A percentile compares a stretch with the other conserved stretches of the same genome.
phyloP scores from a whole-genome alignment of 2,888 invertebrate genomes.

The Metalampra italica region DNA sequence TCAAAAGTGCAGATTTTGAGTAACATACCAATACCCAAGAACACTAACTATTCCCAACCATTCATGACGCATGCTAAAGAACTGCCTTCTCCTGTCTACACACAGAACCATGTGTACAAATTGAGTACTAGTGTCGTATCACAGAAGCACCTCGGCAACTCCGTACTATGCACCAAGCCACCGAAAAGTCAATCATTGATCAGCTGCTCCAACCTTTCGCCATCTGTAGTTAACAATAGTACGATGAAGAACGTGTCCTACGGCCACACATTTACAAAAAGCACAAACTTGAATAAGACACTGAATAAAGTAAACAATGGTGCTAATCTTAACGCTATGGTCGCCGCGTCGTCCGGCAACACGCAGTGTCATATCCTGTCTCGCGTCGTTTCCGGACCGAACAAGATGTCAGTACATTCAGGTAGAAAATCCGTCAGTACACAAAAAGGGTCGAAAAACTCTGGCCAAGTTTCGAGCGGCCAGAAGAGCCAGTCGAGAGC shows the following conservation, averaged over 20 bases:
- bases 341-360: constrained; percentile 58
- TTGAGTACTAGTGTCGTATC: constrained; percentile 56
- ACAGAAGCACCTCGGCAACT: constrained; percentile 59
- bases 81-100: constrained; percentile 55
- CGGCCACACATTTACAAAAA: constrained; percentile 62
- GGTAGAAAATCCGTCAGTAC: constrained; percentile 63
- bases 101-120: constrained; percentile 68
- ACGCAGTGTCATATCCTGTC: constrained; percentile 71
- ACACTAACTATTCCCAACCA: constrained; percentile 57
- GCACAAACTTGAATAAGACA: constrained; percentile 62
- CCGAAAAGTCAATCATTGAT: constrained; percentile 64
- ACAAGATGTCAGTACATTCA: constrained; percentile 70
- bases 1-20: constrained; percentile 75
- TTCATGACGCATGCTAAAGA: constrained; percentile 61
- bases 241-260: constrained; percentile 68
- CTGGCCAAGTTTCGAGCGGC: constrained; percentile 38
- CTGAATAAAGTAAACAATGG: constrained; percentile 68
- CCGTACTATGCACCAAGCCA: constrained; percentile 62
- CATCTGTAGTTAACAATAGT: constrained; percentile 57
- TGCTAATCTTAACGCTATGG: constrained; percentile 69
- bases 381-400: constrained; percentile 69
- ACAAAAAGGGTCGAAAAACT: constrained; percentile 59
- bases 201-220: constrained; percentile 54
- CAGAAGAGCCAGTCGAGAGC: constrained; percentile 71
- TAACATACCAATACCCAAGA: constrained; percentile 70